Evolutionary conservation across 2,888 invertebrate genomes (phyloP), one percentile per base, ranked within the genome.

Genomic region (Cylindroiulus punctatus): DNA sequence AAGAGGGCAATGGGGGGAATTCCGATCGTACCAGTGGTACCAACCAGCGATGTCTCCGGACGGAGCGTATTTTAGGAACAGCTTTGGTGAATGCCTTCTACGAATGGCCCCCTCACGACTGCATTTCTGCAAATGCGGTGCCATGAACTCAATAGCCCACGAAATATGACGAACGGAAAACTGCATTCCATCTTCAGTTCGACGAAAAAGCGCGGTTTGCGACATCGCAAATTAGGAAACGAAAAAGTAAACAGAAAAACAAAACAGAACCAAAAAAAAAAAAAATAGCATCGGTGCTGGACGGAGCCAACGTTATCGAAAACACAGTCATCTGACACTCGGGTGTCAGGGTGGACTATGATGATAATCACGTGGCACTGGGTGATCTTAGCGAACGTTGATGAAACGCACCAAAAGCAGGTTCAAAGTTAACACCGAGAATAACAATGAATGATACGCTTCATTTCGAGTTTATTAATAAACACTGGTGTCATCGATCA

Each of bases 1-100:
- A 57, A 57, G 57, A 57, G 57, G 57, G 57, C 57, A 57, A n/a
- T 57, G n/a, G 57, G 57, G n/a, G 57, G 57, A 57, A 57, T 57
- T 57, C 57, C 22, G n/a, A 57, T 57, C 7, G 57, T 19, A 57
- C 57, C 57, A 57, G 19, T n/a, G 57, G 57, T 57, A 57, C 57
- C 57, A 57, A 57, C 57, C n/a, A 19, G 57, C 19, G 57, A 57
- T n/a, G 57, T 57, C 57, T 57, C 57, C 57, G 3, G n/a, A 57
- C 5, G 5, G 8, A 57, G 57, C n/a, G 5, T n/a, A n/a, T 57
- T 57, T 57, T n/a, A n/a, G 57, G 57, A 57, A 57, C 57, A n/a
- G n/a, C 57, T 57, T 57, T 57, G 19, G 7, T 57, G 57, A 57
- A 57, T 57, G 7, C 47, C 22, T 57, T 57, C 57, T 57, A 8